Percentiles rank a stretch among this genome's conserved stretches.
phyloP scores from a whole-genome alignment of 2,888 invertebrate genomes.

The Sthenelais limicola region DNA sequence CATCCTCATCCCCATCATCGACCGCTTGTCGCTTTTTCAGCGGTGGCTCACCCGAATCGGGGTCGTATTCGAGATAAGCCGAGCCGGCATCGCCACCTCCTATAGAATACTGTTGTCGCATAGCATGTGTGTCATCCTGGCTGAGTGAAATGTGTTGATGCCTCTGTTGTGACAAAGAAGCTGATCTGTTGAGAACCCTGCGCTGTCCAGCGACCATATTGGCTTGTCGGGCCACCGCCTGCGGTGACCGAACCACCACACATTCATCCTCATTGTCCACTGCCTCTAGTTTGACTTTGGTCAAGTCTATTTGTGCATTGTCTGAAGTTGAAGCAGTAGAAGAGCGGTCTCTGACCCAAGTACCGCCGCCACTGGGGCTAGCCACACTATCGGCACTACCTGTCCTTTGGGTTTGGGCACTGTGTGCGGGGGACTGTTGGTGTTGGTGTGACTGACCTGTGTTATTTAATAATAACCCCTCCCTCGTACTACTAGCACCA shows the following conservation, averaged over 20 bases:
- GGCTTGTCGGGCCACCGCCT: constrained; percentile 31
- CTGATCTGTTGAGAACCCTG: neutral
- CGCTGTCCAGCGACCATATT: constrained; percentile 25
- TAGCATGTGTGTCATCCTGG: constrained; percentile 23
- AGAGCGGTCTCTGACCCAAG: neutral
- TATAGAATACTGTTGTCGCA: constrained; percentile 24
- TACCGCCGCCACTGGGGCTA: neutral
- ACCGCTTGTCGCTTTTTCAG: constrained; percentile 21
- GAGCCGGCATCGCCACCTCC: constrained; percentile 21
- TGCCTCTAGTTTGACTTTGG: constrained; percentile 10
- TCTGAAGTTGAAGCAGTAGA: neutral
- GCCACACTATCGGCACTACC: constrained; percentile 25
- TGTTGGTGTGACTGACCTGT: too few species aligned
- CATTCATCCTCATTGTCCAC: constrained; percentile 7
- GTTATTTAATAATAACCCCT: too few species aligned
- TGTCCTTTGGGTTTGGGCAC: constrained; percentile 9
- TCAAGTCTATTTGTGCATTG: constrained; percentile 15
- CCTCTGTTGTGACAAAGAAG: neutral
- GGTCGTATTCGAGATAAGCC: constrained; percentile 34
- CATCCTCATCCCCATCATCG: neutral
- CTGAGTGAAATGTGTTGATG: neutral
- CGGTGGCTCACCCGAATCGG: constrained; percentile 23
- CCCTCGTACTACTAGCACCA: neutral
- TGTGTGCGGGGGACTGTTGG: constrained; percentile 18
- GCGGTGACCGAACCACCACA: constrained; percentile 27